Evolutionary conservation across 2,888 invertebrate genomes (phyloP).

Genomic region (Trissoscelio sp.): DNA sequence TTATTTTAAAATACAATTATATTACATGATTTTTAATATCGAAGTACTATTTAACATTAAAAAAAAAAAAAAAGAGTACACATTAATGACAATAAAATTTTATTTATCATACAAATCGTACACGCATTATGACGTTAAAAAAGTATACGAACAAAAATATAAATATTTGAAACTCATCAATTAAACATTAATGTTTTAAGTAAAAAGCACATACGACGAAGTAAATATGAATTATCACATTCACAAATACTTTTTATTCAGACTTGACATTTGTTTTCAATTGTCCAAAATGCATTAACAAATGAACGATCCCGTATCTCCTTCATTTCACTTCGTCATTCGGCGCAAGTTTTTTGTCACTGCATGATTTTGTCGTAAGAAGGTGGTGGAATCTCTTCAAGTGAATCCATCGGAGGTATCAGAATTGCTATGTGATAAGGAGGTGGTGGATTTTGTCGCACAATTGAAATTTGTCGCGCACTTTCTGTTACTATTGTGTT

Average conservation of each 20-base stretch:
- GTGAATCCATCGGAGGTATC: slow-evolving; percentile 85
- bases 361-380: slow-evolving; percentile 90
- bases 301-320: background rate
- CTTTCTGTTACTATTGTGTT: slow-evolving; percentile 72
- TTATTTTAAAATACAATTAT: slow-evolving; percentile 34
- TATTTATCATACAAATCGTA: slow-evolving; percentile 53
- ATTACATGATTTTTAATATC: slow-evolving; percentile 24
- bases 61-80: background rate
- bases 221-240: slow-evolving; percentile 32
- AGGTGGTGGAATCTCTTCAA: slow-evolving; percentile 88
- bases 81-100: slow-evolving; percentile 34
- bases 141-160: slow-evolving; percentile 49
- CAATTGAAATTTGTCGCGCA: slow-evolving; percentile 72
- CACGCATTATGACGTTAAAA: slow-evolving; percentile 43
- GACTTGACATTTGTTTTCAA: slow-evolving; percentile 3
- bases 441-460: slow-evolving; percentile 87
- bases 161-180: slow-evolving; percentile 24
- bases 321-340: background rate
- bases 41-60: background rate
- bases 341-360: slow-evolving; percentile 50
- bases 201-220: slow-evolving; percentile 15
- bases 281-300: background rate
- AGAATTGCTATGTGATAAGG: slow-evolving; percentile 91
- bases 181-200: slow-evolving; percentile 25
- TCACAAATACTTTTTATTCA: slow-evolving; percentile 33